Conservation (phyloP, 2,888 invertebrate genomes). For the Tholera decimalis region DNA sequence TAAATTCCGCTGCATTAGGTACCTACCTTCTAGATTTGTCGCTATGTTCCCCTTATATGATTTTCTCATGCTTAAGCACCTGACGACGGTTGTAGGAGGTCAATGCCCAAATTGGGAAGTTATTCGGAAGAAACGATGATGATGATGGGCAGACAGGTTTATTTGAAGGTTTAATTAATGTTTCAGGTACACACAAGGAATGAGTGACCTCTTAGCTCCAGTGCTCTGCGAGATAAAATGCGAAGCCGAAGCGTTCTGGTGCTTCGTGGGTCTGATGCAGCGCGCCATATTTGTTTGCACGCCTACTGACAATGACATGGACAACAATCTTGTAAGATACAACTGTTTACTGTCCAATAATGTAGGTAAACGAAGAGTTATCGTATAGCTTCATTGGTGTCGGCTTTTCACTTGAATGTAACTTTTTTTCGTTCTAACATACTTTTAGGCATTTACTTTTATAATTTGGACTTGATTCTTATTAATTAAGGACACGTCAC, state of each 20-base stretch:
- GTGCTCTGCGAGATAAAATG: constrained; percentile 98
- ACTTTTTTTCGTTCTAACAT: constrained; percentile 32
- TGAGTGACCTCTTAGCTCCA: constrained; percentile 98
- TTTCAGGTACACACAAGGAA: constrained; percentile 96
- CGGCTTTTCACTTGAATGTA: constrained; percentile 23
- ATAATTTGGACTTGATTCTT: constrained; percentile 3
- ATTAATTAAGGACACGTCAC: not conserved
- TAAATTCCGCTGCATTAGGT: not conserved
- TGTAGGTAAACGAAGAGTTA: constrained; percentile 48
- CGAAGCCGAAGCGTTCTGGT: constrained; percentile 99
- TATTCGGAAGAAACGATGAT: not conserved
- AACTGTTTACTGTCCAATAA: constrained; percentile 50
- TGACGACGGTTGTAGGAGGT: not conserved
- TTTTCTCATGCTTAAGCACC: not conserved
- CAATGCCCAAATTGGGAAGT: not conserved
- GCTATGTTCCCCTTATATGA: not conserved
- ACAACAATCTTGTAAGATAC: constrained; percentile 94
- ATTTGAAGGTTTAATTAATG: not conserved
- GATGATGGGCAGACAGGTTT: not conserved
- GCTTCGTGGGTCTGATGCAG: constrained; percentile 99
- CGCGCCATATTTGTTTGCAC: constrained; percentile 98
- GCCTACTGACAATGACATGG: constrained; percentile 98
- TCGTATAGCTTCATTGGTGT: constrained; percentile 44
- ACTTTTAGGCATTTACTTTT: constrained; percentile 8
- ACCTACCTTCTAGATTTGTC: not conserved